Evolutionary conservation across 2,113 vertebrate species (phyloP).

Genomic region (Emydura subglobosa): DNA sequence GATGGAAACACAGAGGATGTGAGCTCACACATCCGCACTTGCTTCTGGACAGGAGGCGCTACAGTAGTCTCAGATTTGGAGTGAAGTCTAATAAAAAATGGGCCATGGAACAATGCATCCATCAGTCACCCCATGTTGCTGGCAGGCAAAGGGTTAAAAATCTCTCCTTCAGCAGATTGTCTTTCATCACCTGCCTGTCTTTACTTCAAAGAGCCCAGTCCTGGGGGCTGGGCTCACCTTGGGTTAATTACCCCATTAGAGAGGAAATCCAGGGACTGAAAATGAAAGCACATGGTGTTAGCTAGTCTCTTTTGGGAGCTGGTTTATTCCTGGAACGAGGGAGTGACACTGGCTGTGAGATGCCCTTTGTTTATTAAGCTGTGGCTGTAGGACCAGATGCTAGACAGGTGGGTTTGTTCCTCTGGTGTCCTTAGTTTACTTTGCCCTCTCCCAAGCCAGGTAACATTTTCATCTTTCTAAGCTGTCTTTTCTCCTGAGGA

Average conservation of each 20-base stretch:
- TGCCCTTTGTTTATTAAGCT: background rate
- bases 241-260: background rate
- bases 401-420: background rate
- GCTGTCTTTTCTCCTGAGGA: background rate
- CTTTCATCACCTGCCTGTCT: conserved; percentile 3
- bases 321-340: background rate
- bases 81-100: background rate
- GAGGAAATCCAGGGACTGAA: background rate
- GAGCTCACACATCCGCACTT: background rate
- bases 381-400: background rate
- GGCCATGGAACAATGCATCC: background rate
- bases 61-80: background rate
- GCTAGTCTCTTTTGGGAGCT: background rate
- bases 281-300: background rate
- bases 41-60: background rate
- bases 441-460: background rate
- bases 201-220: background rate
- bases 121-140: background rate
- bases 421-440: background rate
- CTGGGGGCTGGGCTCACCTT: background rate
- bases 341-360: too few relatives aligned
- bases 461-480: background rate
- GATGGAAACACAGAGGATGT: background rate
- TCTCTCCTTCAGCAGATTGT: background rate
- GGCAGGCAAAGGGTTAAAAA: background rate